Evolutionary conservation across 2,113 vertebrate genomes (phyloP).

Genomic region (Chloropsis hardwickii): DNA sequence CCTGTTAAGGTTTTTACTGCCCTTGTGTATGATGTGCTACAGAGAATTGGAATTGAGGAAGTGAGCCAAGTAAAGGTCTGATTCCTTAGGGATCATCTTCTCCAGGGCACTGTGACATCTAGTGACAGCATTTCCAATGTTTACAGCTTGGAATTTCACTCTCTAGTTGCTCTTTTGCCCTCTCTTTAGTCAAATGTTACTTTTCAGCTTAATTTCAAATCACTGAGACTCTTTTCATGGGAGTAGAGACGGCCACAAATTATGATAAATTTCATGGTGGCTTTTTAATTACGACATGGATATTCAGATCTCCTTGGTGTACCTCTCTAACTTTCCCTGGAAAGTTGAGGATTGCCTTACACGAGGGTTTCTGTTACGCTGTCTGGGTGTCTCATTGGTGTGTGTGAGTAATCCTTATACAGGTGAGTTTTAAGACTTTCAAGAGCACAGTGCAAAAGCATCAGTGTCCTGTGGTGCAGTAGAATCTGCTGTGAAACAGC

Average conservation of each 20-base stretch:
- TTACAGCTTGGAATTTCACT: background rate
- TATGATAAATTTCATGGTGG: background rate
- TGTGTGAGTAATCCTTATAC: background rate
- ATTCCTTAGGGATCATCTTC: background rate
- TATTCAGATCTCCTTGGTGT: background rate
- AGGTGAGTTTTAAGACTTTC: background rate
- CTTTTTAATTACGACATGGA: background rate
- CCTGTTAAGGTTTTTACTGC: background rate
- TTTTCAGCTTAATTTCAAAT: background rate
- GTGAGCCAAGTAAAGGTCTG: background rate
- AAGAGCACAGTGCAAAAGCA: background rate
- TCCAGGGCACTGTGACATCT: background rate
- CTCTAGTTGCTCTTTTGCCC: background rate
- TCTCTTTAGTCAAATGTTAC: background rate
- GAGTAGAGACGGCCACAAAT: background rate
- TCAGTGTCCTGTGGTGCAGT: accelerated
- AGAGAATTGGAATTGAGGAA: background rate
- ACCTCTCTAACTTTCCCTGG: background rate
- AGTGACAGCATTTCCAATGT: background rate
- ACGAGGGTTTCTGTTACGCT: background rate
- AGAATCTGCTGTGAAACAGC: background rate
- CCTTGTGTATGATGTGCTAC: background rate
- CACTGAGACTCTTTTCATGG: background rate
- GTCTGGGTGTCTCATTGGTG: background rate
- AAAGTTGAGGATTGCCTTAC: constrained; percentile 28